phyloP scores from a whole-genome alignment of 2,113 vertebrate genomes.

The Dicerorhinus sumatrensis region DNA sequence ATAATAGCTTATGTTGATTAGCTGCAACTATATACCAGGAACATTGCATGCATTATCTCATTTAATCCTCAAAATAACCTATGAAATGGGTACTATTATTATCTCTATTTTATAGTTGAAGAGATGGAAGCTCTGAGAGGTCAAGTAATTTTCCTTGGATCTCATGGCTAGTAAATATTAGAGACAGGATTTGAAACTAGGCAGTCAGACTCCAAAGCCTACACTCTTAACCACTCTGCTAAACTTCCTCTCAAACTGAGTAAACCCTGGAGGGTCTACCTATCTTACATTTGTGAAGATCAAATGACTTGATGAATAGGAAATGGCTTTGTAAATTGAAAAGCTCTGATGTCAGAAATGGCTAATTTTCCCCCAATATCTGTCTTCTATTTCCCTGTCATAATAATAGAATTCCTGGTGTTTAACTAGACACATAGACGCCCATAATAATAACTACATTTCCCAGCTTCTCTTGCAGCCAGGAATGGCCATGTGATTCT shows the following conservation, averaged over 20 bases:
- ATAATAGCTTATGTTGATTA: constrained; percentile 10
- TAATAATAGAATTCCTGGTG: constrained; percentile 14
- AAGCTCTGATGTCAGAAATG: constrained; percentile 35
- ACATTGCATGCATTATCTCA: not conserved
- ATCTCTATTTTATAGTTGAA: not conserved
- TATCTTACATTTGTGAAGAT: not conserved
- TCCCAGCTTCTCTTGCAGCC: not conserved
- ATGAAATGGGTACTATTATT: not conserved
- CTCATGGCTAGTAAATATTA: not conserved
- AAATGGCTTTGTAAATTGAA: constrained; percentile 32
- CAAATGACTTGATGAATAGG: not conserved
- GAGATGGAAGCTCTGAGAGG: not conserved
- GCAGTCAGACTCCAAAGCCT: not conserved
- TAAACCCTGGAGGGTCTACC: not conserved
- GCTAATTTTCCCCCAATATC: not conserved
- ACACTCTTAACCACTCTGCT: not conserved
- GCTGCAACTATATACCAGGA: not conserved
- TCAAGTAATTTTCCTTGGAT: constrained; percentile 20
- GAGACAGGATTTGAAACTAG: constrained; percentile 7
- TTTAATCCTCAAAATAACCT: not conserved
- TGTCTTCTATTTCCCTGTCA: constrained; percentile 17
- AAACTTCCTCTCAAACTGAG: constrained; percentile 12
- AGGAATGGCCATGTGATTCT: not conserved
- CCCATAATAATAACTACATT: not conserved
- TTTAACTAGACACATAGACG: not conserved